Evolutionary conservation across 1,140 invertebrate species (phyloP), one percentile per base, ranked within the genome.

Genomic region (Papilio dardanus): DNA sequence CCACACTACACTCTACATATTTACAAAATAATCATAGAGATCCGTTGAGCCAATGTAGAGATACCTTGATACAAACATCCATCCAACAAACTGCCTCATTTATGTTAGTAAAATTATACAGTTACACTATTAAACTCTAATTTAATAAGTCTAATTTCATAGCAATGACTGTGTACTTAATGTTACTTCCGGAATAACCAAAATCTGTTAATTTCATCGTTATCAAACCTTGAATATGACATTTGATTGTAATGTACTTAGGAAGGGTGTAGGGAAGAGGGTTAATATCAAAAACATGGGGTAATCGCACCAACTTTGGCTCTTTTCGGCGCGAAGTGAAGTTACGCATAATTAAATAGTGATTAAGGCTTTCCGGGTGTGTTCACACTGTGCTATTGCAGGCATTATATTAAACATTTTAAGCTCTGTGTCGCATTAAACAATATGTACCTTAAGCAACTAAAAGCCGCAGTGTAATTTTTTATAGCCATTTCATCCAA

Each of bases 321-420:
- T 79, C 80, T 83, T 84, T 78, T 77, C 75, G 76, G 74, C 69
- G 77, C 74, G 76, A 81, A 86, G 85, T 88, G 86, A 75, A 87
- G 85, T 88, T 87, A 75, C 82, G 86, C 80, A 88, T 89, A 89
- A 89, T 89, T 89, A 89, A 88, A 89, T 87, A 86, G 86, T 86
- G 83, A 89, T 89, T 88, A 89, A 80, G 81, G 79, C 69, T 74
- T 19, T 79, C 35, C 54, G 68, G 79, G 30, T 5, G 24, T 65
- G 79, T 79, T 79, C 66, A 71, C 24, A 80, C 46, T 74, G 50
- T 24, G 35, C 14, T 76, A 28, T 58, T 69, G 65, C 58, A 71
- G 31, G 35, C 14, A 46, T 54, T 24, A 24, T 21, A 12, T 24
- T 54, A 54, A 24, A 54, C 24, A 10, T 24, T 21, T 24, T 12